Evolutionary conservation across 2,113 vertebrate species (phyloP).

Genomic region (Nerophis lumbriciformis): DNA sequence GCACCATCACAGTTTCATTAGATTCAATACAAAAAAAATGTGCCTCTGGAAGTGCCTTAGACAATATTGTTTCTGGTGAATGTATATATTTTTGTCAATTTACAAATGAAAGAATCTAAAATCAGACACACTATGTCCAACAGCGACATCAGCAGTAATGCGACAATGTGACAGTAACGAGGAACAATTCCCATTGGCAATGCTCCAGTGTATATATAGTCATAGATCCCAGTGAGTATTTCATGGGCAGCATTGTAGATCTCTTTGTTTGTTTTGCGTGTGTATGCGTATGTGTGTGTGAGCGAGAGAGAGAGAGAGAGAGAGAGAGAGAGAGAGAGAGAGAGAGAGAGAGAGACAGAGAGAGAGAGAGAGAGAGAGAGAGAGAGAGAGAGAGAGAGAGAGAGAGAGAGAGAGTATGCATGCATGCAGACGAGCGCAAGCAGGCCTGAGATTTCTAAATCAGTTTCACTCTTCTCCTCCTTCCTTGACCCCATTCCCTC

Average conservation of each 20-base stretch:
- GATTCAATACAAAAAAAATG: too few species aligned
- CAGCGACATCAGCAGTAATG: conserved; percentile 32
- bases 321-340: not conserved
- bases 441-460: conserved; percentile 11
- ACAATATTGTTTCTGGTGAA: too few species aligned
- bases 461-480: conserved; percentile 29
- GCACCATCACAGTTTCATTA: not conserved
- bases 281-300: conserved; percentile 6
- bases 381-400: too few species aligned
- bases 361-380: not conserved
- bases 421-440: conserved; percentile 16
- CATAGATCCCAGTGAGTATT: conserved; percentile 44
- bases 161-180: conserved; percentile 49
- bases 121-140: conserved; percentile 14
- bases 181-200: conserved; percentile 65
- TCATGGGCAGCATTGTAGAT: conserved; percentile 26
- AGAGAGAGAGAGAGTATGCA: not conserved
- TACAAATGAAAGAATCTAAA: not conserved
- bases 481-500: conserved; percentile 27
- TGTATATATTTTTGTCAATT: not conserved
- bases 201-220: conserved; percentile 63
- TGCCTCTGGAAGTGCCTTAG: too few species aligned
- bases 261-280: conserved; percentile 31
- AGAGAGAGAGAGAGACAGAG: not conserved
- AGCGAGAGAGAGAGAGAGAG: not conserved